Evolutionary conservation across 2,888 invertebrate species (phyloP).

Genomic region (Leptinotarsa rubiginosa): DNA sequence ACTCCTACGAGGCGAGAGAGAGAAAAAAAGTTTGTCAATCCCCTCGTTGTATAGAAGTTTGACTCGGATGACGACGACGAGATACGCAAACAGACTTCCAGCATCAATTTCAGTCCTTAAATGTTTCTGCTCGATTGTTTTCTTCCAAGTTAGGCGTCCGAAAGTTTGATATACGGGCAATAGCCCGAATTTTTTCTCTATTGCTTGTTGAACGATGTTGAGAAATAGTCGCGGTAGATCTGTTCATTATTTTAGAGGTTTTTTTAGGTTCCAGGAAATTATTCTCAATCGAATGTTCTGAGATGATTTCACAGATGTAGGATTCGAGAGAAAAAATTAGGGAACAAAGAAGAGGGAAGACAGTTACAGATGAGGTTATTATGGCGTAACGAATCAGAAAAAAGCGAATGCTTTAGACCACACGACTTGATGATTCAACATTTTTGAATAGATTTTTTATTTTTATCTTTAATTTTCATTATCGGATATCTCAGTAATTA

Average conservation of each 20-base stretch:
- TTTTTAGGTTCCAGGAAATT: background rate
- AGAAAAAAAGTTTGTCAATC: background rate
- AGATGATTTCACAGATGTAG: no score
- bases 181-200: background rate
- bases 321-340: no score
- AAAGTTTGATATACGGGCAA: background rate
- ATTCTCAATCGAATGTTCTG: background rate
- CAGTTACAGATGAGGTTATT: no score
- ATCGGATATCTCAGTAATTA: no score
- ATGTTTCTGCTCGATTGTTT: background rate
- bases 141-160: background rate
- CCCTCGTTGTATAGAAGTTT: constrained; percentile 1
- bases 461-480: no score
- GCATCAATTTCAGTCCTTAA: background rate
- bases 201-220: background rate
- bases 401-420: no score
- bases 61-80: background rate
- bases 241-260: no score
- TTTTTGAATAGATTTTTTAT: no score
- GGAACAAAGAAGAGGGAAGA: no score
- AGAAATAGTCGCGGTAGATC: background rate
- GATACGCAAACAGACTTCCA: background rate
- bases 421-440: no score
- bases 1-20: background rate
- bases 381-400: no score